Conservation (phyloP, 2,113 vertebrate genomes). For the Vireo altiloquus region DNA sequence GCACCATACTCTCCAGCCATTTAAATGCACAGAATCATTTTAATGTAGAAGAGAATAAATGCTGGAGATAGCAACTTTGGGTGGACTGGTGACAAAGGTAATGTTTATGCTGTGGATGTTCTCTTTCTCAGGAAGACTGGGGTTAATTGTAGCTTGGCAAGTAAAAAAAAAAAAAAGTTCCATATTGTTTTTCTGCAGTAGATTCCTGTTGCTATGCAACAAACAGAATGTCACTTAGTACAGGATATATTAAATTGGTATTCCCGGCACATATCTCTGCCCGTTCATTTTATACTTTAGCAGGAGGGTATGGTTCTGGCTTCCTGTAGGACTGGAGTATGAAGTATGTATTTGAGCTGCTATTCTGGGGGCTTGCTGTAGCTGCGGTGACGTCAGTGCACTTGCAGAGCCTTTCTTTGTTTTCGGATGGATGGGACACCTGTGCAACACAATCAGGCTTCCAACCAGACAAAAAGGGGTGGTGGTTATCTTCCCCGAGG, state of each 20-base stretch:
- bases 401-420: slow-evolving; percentile 44
- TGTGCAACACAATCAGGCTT: slow-evolving; percentile 1
- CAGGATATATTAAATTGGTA: slow-evolving; percentile 71
- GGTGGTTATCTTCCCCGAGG: background rate
- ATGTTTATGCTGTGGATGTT: background rate
- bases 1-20: background rate
- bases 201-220: slow-evolving; percentile 76
- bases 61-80: background rate
- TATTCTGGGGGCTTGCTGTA: slow-evolving; percentile 51
- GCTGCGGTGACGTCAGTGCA: slow-evolving; percentile 32
- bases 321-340: slow-evolving; percentile 52
- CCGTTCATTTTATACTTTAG: slow-evolving; percentile 64
- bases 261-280: slow-evolving; percentile 58
- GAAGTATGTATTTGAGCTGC: slow-evolving; percentile 35
- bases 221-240: slow-evolving; percentile 66
- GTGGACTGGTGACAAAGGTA: background rate
- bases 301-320: slow-evolving; percentile 43
- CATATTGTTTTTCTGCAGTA: slow-evolving; percentile 70
- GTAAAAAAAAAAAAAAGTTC: slow-evolving; percentile 8
- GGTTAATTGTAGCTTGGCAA: slow-evolving; percentile 72
- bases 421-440: slow-evolving; percentile 13
- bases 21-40: background rate
- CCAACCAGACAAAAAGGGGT: slow-evolving; percentile 14
- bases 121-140: slow-evolving; percentile 11
- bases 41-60: background rate